Percentiles rank a stretch among this genome's conserved stretches.
Conservation (phyloP, 2,113 vertebrate species). For the Formicarius rufipectus region DNA sequence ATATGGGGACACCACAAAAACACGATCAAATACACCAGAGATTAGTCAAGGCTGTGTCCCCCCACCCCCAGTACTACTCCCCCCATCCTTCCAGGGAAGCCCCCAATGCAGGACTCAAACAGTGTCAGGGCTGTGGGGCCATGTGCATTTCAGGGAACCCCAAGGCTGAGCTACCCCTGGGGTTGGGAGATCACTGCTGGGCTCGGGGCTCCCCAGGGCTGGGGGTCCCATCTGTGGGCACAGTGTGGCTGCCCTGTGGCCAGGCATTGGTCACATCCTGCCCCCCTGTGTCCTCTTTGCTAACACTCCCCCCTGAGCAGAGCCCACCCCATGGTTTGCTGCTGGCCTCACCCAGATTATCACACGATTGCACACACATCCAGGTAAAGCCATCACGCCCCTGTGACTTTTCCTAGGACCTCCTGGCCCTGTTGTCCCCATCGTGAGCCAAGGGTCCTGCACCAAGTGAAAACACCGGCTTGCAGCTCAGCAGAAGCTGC, state of each 20-base stretch:
- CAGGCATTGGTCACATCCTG: neutral
- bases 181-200: accelerated
- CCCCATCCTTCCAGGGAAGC: too few species aligned
- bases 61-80: neutral
- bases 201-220: neutral
- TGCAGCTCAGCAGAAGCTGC: neutral
- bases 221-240: neutral
- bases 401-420: accelerated
- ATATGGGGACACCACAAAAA: neutral
- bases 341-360: accelerated
- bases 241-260: neutral
- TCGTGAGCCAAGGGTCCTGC: accelerated
- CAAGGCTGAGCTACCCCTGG: neutral
- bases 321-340: neutral
- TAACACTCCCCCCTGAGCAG: neutral
- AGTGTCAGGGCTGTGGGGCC: neutral
- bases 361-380: accelerated
- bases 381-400: neutral
- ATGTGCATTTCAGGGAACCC: neutral
- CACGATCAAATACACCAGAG: accelerated
- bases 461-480: accelerated
- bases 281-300: neutral
- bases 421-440: neutral
- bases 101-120: neutral
- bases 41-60: neutral